Base-by-base conservation (phyloP, 2,888 invertebrate species). In the Linnaemya tessellans region DNA sequence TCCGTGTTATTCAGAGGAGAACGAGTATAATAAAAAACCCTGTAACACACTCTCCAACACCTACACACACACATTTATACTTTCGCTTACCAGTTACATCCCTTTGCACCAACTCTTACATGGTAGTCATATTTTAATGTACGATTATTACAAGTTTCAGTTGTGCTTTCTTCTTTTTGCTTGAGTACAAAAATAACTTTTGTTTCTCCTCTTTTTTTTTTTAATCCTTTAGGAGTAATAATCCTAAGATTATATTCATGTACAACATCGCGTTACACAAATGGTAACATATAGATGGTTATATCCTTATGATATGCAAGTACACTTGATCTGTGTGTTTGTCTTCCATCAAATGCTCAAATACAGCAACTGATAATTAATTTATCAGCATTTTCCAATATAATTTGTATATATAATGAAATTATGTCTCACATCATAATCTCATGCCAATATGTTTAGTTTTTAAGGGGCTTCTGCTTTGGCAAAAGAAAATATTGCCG, bases 181-280 rank as follows among this genome's bases (percentile, higher is more conserved):
- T 35, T 20, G 11, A 13, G 65, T 86, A 64, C 25, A 60, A 56
- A 60, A 70, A 56, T 62, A 38, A 51, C 58, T 71, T 74, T 58
- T 60, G 54, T 56, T 68, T 78, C 80, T 86, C 84, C 79, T 82
- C 78, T 80, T 51, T 82, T 58, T 46, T 25, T n/a, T 77, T 43
- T 75, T 85, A 82, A 85, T 81, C 88, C 88, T 88, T 87, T 58
- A 81, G 91, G 90, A 89, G 87, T 88, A 91, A 89, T 90, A 89
- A 90, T 88, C 90, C 90, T 89, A 90, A 91, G 91, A 90, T 91
- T 90, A 89, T 90, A 90, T 90, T 89, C 91, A 91, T 91, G 90
- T 90, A 88, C 71, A 84, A 79, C 74, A 85, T 81, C 58, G 51
- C 80, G 83, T 71, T 67, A 85, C 73, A 67, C 41, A 70, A 75